Evolutionary conservation across 2,888 invertebrate species (phyloP).

Genomic region (Dryobota labecula): DNA sequence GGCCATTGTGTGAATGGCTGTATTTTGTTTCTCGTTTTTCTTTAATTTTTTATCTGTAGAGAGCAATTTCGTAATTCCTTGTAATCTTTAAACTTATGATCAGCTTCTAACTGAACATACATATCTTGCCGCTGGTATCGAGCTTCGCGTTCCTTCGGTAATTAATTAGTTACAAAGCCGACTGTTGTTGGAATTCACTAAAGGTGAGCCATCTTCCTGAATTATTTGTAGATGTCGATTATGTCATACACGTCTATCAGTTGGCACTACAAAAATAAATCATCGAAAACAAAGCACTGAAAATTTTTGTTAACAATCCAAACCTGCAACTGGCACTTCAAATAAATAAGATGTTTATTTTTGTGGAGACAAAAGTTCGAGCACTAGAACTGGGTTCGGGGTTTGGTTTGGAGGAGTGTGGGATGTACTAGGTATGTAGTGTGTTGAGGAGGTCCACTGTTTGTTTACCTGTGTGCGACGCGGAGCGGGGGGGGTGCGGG

Average conservation of each 20-base stretch:
- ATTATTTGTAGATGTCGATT: slow-evolving; percentile 65
- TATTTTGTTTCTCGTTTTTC: slow-evolving; percentile 1
- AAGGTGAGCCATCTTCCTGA: slow-evolving; percentile 29
- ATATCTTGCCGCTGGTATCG: slow-evolving; percentile 7
- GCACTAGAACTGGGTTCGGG: slow-evolving; percentile 63
- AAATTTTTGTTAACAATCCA: slow-evolving; percentile 81
- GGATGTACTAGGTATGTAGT: slow-evolving; percentile 59
- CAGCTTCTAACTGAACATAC: slow-evolving; percentile 17
- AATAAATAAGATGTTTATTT: slow-evolving; percentile 66
- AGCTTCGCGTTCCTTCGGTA: slow-evolving; percentile 29
- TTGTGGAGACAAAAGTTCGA: slow-evolving; percentile 66
- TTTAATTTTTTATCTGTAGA: slow-evolving; percentile 3
- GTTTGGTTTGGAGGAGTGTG: slow-evolving; percentile 56
- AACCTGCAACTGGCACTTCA: slow-evolving; percentile 75
- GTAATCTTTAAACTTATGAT: slow-evolving; percentile 18
- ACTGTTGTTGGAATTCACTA: slow-evolving; percentile 29
- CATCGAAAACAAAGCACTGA: slow-evolving; percentile 75
- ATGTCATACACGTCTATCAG: slow-evolving; percentile 74
- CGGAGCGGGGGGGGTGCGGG: slow-evolving; percentile 77
- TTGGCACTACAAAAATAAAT: slow-evolving; percentile 80
- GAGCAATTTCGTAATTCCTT: slow-evolving; percentile 11
- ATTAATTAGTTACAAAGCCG: slow-evolving; percentile 41
- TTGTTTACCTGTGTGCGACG: slow-evolving; percentile 85
- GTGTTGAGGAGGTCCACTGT: slow-evolving; percentile 59
- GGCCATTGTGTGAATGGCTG: not conserved